Evolutionary conservation across 2,888 invertebrate genomes (phyloP), one percentile per base, ranked within the genome.

Genomic region (Meteorus cinctellus): DNA sequence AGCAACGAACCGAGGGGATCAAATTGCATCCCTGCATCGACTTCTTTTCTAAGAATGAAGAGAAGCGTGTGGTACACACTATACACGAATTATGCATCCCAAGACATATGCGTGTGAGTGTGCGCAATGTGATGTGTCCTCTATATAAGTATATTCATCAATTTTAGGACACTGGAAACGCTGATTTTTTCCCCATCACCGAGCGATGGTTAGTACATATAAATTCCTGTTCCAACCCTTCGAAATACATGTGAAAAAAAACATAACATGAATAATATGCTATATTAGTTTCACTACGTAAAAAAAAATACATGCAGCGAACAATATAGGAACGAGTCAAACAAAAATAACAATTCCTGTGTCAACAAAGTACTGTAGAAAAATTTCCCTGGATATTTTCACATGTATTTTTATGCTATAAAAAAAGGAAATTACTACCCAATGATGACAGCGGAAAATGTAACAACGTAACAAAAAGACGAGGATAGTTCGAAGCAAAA

Each of bases 1-100:
- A 55, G 55, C 74, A 75, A 75, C 77, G 62, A 68, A 55, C 51
- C 74, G 70, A 24, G 79, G 79, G 86, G 87, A 88, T 88, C 87
- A 84, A 86, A 86, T 88, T 88, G 86, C 86, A 84, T 83, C 85
- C 82, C 81, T 77, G 81, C 85, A 86, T 85, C 88, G 86, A 88
- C 86, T 88, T 87, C 80, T 86, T 83, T 86, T 84, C 80, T 84
- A 78, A 81, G 78, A 72, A 63, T 45, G 72, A 45, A 63, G 48
- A 80, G 66, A 75, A 69, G 67, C 68, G 45, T 69, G 66, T 55
- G 55, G 19, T 19, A 19, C n/a, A 55, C 41, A 24, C 41, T 41
- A n/a, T 71, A 45, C 27, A 72, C 41, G 63, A 14, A 72, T 63
- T 12, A 19, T 19, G 41, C 34, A 19, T 41, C n/a, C 19, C 65